phyloP scores from a whole-genome alignment of 2,113 vertebrate species.

The Serinus canaria region DNA sequence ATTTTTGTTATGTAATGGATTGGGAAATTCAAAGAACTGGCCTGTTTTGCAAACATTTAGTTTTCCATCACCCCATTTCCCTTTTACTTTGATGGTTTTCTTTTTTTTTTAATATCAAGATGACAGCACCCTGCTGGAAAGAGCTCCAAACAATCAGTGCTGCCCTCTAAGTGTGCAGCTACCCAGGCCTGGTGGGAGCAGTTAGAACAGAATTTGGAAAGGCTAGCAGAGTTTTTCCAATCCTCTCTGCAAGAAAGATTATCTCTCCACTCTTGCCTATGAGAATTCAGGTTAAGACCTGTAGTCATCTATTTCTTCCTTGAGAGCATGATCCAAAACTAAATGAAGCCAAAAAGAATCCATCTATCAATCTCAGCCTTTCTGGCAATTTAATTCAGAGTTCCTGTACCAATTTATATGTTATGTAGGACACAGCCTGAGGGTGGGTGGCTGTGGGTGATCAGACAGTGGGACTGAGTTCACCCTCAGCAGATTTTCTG shows the following conservation, averaged over 20 bases:
- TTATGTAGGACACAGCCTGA: not conserved
- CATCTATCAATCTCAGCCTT: not conserved
- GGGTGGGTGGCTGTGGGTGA: not conserved
- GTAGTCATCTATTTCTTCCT: not conserved
- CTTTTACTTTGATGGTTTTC: not conserved
- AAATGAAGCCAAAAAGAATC: conserved; percentile 2
- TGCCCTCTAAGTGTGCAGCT: not conserved
- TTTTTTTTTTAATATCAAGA: not conserved
- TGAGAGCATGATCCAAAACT: not conserved
- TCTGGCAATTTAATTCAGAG: not conserved
- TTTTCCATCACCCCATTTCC: not conserved
- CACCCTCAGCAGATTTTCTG: not conserved
- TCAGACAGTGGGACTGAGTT: not conserved
- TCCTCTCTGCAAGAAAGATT: conserved; percentile 35
- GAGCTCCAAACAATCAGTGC: not conserved
- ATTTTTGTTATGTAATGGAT: conserved; percentile 47
- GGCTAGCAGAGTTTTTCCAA: conserved; percentile 10
- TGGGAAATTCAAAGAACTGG: conserved; percentile 2
- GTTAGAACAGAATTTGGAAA: conserved; percentile 27
- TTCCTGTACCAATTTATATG: not conserved
- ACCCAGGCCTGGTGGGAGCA: not conserved
- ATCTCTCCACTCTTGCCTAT: not conserved
- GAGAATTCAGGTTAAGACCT: not conserved
- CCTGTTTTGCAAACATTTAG: conserved; percentile 29
- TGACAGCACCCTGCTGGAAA: not conserved